Conservation (phyloP, 1,140 invertebrate species). For the Zaprionus nigranus region DNA sequence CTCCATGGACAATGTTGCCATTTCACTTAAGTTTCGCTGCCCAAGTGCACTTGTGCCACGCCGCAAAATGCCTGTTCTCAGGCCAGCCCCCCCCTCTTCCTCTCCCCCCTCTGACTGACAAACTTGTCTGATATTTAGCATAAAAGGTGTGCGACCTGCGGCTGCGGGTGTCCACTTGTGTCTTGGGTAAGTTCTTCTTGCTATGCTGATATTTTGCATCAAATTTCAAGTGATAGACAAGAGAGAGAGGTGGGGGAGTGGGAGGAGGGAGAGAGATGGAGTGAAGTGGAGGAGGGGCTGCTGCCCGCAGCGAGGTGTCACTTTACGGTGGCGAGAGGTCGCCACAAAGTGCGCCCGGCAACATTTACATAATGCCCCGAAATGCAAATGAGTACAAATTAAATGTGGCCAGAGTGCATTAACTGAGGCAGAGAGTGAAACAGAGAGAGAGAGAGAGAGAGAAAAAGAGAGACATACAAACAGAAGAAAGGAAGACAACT, state of each 20-base stretch:
- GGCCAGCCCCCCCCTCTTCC: slow-evolving; percentile 13
- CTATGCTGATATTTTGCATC: slow-evolving; percentile 76
- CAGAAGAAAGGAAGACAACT: not conserved
- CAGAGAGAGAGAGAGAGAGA: not conserved
- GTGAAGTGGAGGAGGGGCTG: too few species aligned
- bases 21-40: slow-evolving; percentile 76
- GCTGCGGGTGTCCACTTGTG: slow-evolving; percentile 13
- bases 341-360: slow-evolving; percentile 71
- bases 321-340: slow-evolving; percentile 55
- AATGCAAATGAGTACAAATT: slow-evolving; percentile 66
- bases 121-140: slow-evolving; percentile 66
- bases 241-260: not conserved
- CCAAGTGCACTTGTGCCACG: slow-evolving; percentile 73
- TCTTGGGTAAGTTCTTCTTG: slow-evolving; percentile 33
- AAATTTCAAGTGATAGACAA: slow-evolving; percentile 52
- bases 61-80: slow-evolving; percentile 69
- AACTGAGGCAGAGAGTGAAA: not conserved
- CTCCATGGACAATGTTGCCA: slow-evolving; percentile 58
- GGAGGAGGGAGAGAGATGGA: not conserved
- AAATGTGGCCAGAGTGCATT: slow-evolving; percentile 54
- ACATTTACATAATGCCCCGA: slow-evolving; percentile 76
- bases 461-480: not conserved
- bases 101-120: not conserved
- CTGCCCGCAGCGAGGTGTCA: slow-evolving; percentile 19
- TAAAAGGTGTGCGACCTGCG: slow-evolving; percentile 68